phyloP scores from a whole-genome alignment of 30 jellyfish, hydroid and myxozoan genomes.

The Turritopsis dohrnii region DNA sequence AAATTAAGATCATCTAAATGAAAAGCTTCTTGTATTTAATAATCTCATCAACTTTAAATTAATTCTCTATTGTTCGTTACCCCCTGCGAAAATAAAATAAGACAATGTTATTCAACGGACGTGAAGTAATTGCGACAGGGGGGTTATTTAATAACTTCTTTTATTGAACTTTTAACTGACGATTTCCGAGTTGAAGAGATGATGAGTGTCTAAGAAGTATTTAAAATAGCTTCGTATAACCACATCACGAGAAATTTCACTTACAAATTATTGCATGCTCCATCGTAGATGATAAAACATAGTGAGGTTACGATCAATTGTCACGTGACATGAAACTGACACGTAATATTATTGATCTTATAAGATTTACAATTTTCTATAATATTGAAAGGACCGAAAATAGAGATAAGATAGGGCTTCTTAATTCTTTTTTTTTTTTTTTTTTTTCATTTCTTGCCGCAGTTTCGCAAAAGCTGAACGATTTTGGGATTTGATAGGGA shows the following conservation, averaged over 20 bases:
- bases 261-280: neutral
- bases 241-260: neutral
- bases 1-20: neutral
- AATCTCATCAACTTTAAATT: neutral
- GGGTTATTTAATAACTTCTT: neutral
- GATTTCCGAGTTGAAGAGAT: neutral
- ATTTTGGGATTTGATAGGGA: no score
- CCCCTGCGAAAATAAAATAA: conserved; percentile 10
- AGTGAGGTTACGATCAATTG: no score
- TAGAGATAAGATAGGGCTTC: no score
- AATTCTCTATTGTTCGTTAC: neutral
- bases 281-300: neutral
- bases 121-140: neutral
- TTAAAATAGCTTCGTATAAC: no score
- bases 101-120: conserved; percentile 13
- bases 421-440: no score
- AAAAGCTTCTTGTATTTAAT: neutral
- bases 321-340: no score
- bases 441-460: no score
- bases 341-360: no score
- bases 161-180: neutral
- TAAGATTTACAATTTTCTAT: no score
- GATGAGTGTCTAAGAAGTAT: neutral
- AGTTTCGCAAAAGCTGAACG: no score
- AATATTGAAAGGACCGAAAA: no score